Percentiles rank a stretch among this genome's conserved stretches.
These are phyloP conservation scores for Scophthalmus maximus DNA, from an alignment of 2,113 vertebrate genomes.

Conservation along the genomic window DNA sequence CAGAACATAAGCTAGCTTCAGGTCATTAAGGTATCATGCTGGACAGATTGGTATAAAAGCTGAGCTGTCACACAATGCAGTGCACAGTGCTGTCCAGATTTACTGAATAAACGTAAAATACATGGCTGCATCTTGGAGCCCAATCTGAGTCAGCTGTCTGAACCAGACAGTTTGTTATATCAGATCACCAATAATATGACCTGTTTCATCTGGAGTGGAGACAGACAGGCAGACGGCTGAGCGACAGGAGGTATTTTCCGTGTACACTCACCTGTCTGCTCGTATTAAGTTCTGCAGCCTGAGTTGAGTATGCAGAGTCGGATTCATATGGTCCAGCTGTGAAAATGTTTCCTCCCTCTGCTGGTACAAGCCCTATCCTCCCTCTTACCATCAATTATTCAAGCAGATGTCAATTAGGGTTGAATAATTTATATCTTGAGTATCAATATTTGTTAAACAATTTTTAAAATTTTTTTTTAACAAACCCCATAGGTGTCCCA, in stretches of 20 bases:
- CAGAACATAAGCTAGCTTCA: slow-evolving; percentile 24
- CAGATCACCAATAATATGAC: slow-evolving; percentile 29
- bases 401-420: slow-evolving; percentile 58
- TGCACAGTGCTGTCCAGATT: not conserved
- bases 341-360: slow-evolving; percentile 29
- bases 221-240: slow-evolving; percentile 52
- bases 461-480: slow-evolving; percentile 39
- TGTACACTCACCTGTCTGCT: slow-evolving; percentile 60
- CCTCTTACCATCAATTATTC: slow-evolving; percentile 65
- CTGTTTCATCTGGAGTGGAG: slow-evolving; percentile 12
- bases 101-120: not conserved
- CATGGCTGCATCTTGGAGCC: too few species aligned
- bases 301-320: slow-evolving; percentile 32
- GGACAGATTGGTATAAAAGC: slow-evolving; percentile 38
- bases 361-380: slow-evolving; percentile 18
- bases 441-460: slow-evolving; percentile 76
- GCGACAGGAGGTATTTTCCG: slow-evolving; percentile 39
- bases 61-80: too few species aligned
- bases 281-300: slow-evolving; percentile 43
- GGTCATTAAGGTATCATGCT: slow-evolving; percentile 10
- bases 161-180: slow-evolving; percentile 24
- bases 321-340: slow-evolving; percentile 50
- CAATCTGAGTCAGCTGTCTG: not conserved
- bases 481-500: slow-evolving; percentile 15
- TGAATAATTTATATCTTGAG: slow-evolving; percentile 65